These are phyloP conservation scores for Dasyprocta punctata DNA, from an alignment of 2,113 vertebrate genomes.

Conservation along the genomic window DNA sequence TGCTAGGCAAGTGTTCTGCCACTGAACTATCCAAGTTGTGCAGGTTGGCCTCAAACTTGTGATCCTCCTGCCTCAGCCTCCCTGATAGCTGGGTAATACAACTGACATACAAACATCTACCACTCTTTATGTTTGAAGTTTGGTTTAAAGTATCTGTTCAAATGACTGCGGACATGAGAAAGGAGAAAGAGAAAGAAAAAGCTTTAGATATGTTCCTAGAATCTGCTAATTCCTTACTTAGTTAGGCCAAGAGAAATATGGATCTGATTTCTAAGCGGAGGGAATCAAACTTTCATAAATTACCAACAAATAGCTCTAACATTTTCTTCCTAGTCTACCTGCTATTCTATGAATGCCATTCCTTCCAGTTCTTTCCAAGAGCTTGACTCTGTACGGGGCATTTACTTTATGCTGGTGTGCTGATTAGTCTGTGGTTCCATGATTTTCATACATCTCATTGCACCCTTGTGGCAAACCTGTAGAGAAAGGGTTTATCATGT, in stretches of 20 bases:
- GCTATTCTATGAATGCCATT: not conserved
- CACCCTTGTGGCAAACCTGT: not conserved
- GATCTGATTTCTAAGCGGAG: constrained; percentile 9
- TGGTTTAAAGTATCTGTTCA: constrained; percentile 33
- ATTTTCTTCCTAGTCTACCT: not conserved
- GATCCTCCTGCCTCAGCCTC: not conserved
- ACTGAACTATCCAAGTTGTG: not conserved
- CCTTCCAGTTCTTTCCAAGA: not conserved
- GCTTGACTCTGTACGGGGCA: not conserved
- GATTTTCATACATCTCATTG: not conserved
- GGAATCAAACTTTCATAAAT: not conserved
- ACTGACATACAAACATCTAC: not conserved
- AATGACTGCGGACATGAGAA: not conserved
- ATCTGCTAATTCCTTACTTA: not conserved
- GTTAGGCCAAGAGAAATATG: not conserved
- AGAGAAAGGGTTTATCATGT: rapidly evolving
- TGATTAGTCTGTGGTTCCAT: not conserved
- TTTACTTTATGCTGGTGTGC: not conserved
- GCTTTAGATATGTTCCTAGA: not conserved
- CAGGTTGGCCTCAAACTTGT: not conserved
- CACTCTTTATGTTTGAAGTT: not conserved
- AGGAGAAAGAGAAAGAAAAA: not conserved
- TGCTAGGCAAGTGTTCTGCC: not conserved
- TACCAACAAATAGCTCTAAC: not conserved
- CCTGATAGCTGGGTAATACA: not conserved